Evolutionary conservation across 2,113 vertebrate genomes (phyloP), one percentile per base, ranked within the genome.

Genomic region (Natator depressus): DNA sequence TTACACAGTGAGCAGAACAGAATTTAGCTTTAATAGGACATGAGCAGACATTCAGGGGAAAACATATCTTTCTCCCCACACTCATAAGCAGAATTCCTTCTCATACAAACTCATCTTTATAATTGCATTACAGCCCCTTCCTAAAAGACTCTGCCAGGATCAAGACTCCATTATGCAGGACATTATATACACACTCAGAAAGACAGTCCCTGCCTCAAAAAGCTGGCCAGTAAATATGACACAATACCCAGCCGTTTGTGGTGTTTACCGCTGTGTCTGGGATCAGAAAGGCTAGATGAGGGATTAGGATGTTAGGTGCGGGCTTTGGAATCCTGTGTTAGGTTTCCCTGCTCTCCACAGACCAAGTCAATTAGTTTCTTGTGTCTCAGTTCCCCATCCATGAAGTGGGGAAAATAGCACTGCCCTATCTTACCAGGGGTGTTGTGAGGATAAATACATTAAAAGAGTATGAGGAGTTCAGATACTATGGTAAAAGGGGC

Each of bases 111-210:
- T 82, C 85, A 86, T 31, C 0, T 29, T 17, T 2, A 22, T 7
- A 82, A 42, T 57, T 72, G 1, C 49, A 80, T 49, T 54, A 89
- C 11, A 17, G 27, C 35, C 65, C 16, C 3, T 84, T 92, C 24
- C 57, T 13, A 78, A 92, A 96, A 82, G 1, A 7, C 1, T 24
- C 87, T 46, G 4, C 2, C n/a, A 57, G 35, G 80, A 51, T 22
- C 10, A 19, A 1, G 1, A 1, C 22, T 4, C 87, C 5, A 2
- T 84, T 76, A 16, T 57, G 42, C 1, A 14, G 29, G 31, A 9
- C 2, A 80, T 35, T n/a, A 1, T 59, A 5, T 38, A 90, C 86
- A 87, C 19, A 42, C 2, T 6, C 2, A 82, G 14, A 35, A 29
- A 35, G 35, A n/a, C 65, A n/a, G 35, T 4, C 8, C 35, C 65